Percentiles rank a stretch among this genome's conserved stretches.
phyloP scores from a whole-genome alignment of 2,113 vertebrate species.

The Nothobranchius furzeri region DNA sequence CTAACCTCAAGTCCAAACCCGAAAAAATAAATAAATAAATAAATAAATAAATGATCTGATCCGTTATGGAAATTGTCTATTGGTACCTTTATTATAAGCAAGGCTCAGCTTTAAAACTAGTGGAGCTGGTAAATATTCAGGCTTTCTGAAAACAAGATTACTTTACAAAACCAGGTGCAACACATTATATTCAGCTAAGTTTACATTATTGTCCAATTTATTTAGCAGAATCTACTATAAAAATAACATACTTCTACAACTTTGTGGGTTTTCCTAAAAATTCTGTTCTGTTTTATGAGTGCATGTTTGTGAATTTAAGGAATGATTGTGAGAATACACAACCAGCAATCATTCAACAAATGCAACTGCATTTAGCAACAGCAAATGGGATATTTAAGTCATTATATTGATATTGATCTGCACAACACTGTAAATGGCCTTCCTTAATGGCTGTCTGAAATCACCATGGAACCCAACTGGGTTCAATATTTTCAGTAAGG shows the following conservation, averaged over 20 bases:
- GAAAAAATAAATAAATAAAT: too few species aligned
- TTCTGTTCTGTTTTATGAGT: conserved; percentile 21
- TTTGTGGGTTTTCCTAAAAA: conserved; percentile 19
- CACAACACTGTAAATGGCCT: conserved; percentile 58
- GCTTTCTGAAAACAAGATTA: too few species aligned
- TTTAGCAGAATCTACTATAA: conserved; percentile 1
- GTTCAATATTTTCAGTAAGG: conserved; percentile 52
- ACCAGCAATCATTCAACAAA: conserved; percentile 59
- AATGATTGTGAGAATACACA: conserved; percentile 13
- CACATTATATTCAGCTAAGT: too few species aligned
- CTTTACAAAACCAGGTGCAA: too few species aligned
- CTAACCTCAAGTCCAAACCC: too few species aligned
- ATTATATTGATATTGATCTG: conserved; percentile 73
- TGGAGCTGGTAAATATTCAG: too few species aligned
- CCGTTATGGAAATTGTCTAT: too few species aligned
- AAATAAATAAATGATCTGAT: too few species aligned
- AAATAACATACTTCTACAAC: conserved; percentile 1
- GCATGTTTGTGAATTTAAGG: background rate
- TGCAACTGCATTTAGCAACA: conserved; percentile 45
- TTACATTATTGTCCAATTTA: conserved; percentile 2
- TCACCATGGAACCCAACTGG: conserved; percentile 65
- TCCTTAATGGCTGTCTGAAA: conserved; percentile 62
- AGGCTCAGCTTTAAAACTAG: too few species aligned
- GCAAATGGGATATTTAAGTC: conserved; percentile 54
- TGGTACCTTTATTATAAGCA: too few species aligned